Percentiles rank a stretch among this genome's conserved stretches.
Evolutionary conservation across 2,888 invertebrate genomes (phyloP).

Genomic region (Tenthredo notha): DNA sequence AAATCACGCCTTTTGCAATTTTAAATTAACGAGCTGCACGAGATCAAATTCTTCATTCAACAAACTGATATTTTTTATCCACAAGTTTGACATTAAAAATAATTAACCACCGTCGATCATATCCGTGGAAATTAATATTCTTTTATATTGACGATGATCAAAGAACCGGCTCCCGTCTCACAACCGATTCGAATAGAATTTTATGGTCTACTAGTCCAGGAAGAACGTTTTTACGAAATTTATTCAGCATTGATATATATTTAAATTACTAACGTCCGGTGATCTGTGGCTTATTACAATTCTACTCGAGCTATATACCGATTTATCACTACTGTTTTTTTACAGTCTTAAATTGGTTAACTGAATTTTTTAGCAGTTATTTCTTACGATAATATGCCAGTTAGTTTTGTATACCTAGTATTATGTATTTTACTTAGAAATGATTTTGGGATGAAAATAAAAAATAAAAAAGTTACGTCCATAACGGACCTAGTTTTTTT

Average conservation of each 20-base stretch:
- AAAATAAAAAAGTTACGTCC: neutral
- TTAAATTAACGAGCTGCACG: neutral
- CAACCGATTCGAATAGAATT: neutral
- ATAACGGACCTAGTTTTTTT: neutral
- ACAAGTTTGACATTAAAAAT: neutral
- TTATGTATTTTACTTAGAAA: neutral
- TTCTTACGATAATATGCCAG: neutral
- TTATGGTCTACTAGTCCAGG: neutral
- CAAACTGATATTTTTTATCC: neutral
- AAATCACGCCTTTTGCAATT: neutral
- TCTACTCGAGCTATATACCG: neutral
- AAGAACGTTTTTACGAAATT: neutral
- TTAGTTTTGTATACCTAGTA: neutral
- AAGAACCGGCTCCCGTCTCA: neutral
- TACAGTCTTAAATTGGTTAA: neutral
- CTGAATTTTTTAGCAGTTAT: slow-evolving; percentile 11
- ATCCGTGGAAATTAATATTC: neutral
- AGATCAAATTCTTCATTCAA: neutral
- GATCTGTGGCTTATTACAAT: neutral
- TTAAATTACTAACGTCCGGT: neutral
- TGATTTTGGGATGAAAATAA: neutral
- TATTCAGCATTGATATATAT: neutral
- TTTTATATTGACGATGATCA: neutral
- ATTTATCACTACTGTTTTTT: neutral
- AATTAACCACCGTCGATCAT: slow-evolving; percentile 15